A percentile compares a stretch with the other conserved stretches of the same genome.
These are phyloP conservation scores for Okamejei kenojei DNA, from an alignment of 2,797 vertebrate genomes.

Conservation along the genomic window DNA sequence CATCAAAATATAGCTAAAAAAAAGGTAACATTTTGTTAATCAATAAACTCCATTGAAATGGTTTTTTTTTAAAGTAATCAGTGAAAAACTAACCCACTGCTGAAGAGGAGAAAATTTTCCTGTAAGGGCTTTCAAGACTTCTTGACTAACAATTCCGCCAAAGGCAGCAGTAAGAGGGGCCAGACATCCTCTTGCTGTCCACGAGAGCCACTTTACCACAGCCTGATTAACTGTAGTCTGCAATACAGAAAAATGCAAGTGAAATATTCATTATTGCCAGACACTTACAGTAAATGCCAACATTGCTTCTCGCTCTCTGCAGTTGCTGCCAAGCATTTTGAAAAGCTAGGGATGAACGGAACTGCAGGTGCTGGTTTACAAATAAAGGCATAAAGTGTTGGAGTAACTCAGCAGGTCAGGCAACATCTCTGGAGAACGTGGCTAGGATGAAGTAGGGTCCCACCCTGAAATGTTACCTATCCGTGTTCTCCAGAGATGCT, in stretches of 20 bases:
- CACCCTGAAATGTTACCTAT: no score
- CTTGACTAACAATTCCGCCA: slow-evolving; percentile 88
- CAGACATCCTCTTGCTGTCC: slow-evolving; percentile 75
- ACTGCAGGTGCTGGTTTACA: no score
- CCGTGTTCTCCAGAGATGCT: no score
- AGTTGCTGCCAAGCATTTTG: no score
- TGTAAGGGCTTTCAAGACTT: slow-evolving; percentile 90
- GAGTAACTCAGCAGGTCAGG: no score
- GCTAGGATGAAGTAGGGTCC: no score
- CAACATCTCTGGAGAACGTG: no score
- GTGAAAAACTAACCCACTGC: slow-evolving; percentile 77
- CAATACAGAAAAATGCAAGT: not conserved
- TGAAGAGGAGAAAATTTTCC: slow-evolving; percentile 94
- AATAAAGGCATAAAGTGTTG: no score
- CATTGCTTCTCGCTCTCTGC: no score
- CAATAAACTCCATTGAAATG: slow-evolving; percentile 14
- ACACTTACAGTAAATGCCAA: not conserved
- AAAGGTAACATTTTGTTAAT: not conserved
- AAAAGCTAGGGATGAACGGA: no score
- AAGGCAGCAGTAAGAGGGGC: slow-evolving; percentile 79
- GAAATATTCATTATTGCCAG: not conserved
- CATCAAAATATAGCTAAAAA: slow-evolving; percentile 83
- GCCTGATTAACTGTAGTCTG: slow-evolving; percentile 67
- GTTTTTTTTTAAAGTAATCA: not conserved
- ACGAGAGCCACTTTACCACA: slow-evolving; percentile 74